phyloP scores from a whole-genome alignment of 2,797 vertebrate species.

The Poecilia wingei region DNA sequence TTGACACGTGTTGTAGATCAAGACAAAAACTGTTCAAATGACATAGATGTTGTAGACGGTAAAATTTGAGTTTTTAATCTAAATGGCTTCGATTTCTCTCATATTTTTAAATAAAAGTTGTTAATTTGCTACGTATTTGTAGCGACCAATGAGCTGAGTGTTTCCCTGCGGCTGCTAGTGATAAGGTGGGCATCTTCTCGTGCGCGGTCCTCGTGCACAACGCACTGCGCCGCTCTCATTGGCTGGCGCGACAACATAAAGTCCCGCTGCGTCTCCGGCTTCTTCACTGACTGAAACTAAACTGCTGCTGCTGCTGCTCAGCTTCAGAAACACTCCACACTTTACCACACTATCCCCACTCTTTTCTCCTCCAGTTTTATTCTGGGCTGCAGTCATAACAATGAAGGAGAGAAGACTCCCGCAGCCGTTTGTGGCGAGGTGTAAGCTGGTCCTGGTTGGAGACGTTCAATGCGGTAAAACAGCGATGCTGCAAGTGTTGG shows the following conservation, averaged over 20 bases:
- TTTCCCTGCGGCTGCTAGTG: background rate
- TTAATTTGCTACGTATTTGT: background rate
- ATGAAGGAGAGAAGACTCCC: constrained; percentile 92
- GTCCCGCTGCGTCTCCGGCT: constrained; percentile 67
- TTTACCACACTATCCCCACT: background rate
- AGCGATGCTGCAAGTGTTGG: constrained; percentile 94
- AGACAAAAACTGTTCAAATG: background rate
- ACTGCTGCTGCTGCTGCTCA: constrained; percentile 1
- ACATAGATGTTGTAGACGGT: background rate
- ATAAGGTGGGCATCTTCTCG: background rate
- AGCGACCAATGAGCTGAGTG: background rate
- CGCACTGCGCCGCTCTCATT: constrained; percentile 68
- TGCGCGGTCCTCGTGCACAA: constrained; percentile 7
- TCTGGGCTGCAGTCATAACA: background rate
- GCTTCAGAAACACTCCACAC: background rate
- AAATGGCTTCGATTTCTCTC: background rate
- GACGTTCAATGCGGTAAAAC: constrained; percentile 98
- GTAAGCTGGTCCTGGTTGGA: constrained; percentile 94
- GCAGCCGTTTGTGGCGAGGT: constrained; percentile 87
- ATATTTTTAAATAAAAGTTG: background rate
- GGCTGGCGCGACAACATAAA: constrained; percentile 78
- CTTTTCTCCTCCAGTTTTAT: background rate
- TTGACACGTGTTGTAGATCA: background rate
- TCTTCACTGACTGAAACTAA: background rate
- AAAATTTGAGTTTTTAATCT: background rate